Evolutionary conservation across 1,140 invertebrate species (phyloP), one percentile per base, ranked within the genome.

Genomic region (Tetramorium simillimum): DNA sequence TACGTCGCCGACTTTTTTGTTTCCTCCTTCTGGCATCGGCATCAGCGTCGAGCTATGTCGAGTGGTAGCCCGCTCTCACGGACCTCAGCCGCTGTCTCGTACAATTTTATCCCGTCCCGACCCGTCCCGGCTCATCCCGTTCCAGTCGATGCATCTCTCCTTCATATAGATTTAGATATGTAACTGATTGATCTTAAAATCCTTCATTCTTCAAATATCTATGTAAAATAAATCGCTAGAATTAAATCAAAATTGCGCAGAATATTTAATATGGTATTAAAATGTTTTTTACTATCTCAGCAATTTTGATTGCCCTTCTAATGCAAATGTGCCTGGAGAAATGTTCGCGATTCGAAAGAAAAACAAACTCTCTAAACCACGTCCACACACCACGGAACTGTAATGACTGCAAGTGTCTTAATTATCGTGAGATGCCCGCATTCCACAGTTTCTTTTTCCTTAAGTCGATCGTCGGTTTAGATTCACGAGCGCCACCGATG

Each of bases 21-120:
- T 92, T 92, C 92, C 92, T 90, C 91, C 90, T 87, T 92, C 92
- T 92, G 89, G 88, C 91, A 89, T 93, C 89, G 91, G 85, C 92
- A 91, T 91, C 91, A 92, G 90, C 93, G 92, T 88, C 92, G 90
- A 93, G 93, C 90, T 92, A 94, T 93, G 92, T 94, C 93, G 92
- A 93, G 93, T 93, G 92, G 78, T 81, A 76, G 70, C 65, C 69
- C 73, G 72, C 92, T 93, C 93, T 93, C 92, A 91, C 90, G 92
- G 87, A 87, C n/a, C 70, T 89, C 86, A 88, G 90, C 69, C 91
- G 84, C 72, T 86, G 60, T 85, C 77, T 86, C 86, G 85, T 60
- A 60, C 58, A 46, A 18, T 82, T 73, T 80, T 70, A 10, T 51
- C 56, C 69, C 51, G 65, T 69, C 77, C 21, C 63, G 14, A 56